These are phyloP conservation scores for Idris sp. DNA, from an alignment of 1,140 invertebrate species.

Conservation along the genomic window DNA sequence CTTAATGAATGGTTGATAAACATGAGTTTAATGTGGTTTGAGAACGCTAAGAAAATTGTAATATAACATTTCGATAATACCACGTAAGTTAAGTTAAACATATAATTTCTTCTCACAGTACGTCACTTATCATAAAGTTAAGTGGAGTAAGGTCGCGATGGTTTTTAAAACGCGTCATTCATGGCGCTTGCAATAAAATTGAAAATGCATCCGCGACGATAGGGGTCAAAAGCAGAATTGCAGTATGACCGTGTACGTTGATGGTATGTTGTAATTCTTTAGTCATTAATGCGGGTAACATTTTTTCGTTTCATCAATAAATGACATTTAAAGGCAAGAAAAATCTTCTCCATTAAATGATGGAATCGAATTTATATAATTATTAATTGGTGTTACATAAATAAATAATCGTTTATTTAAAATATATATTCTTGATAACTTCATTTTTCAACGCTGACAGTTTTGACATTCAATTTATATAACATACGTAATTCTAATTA, in stretches of 20 bases:
- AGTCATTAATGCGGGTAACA: conserved; percentile 17
- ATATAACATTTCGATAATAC: background rate
- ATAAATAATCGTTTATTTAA: background rate
- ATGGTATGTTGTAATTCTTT: conserved; percentile 15
- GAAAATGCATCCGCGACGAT: conserved; percentile 16
- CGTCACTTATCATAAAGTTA: conserved; percentile 1
- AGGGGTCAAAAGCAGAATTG: conserved; percentile 26
- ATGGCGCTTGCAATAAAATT: conserved; percentile 8
- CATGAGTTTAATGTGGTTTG: too few species aligned
- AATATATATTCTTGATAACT: background rate
- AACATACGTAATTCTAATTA: background rate
- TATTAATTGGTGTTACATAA: conserved; percentile 20
- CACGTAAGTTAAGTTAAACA: too few species aligned
- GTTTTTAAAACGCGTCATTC: conserved; percentile 4
- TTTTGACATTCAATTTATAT: background rate
- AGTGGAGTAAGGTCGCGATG: conserved; percentile 14
- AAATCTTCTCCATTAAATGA: background rate
- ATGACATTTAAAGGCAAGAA: conserved; percentile 8
- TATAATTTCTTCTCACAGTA: too few species aligned
- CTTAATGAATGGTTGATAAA: too few species aligned
- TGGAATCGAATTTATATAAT: conserved; percentile 21
- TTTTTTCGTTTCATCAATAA: conserved; percentile 5
- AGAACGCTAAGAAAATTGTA: too few species aligned
- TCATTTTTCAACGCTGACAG: background rate
- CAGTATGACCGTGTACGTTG: conserved; percentile 16